Evolutionary conservation across 2,888 invertebrate genomes (phyloP).

Genomic region (Ditula angustiorana): DNA sequence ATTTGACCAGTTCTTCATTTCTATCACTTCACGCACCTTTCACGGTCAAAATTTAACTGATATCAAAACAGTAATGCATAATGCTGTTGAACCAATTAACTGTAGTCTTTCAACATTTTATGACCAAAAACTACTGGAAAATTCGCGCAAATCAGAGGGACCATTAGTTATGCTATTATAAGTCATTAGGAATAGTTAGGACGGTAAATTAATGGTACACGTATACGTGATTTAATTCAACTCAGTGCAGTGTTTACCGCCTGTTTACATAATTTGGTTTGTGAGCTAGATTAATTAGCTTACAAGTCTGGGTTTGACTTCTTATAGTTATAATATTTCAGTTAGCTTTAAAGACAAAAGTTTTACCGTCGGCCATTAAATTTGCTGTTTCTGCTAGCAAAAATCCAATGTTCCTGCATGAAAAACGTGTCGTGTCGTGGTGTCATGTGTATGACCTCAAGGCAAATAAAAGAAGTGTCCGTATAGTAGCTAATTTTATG

Average conservation of each 20-base stretch:
- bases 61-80: conserved; percentile 17
- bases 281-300: neutral
- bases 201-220: conserved; percentile 7
- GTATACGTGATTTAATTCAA: neutral
- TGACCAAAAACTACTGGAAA: conserved; percentile 23
- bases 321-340: too few relatives aligned
- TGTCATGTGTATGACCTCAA: too few relatives aligned
- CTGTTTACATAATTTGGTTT: neutral
- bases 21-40: conserved; percentile 1
- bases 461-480: too few relatives aligned
- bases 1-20: conserved; percentile 6
- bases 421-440: too few relatives aligned
- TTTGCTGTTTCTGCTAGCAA: too few relatives aligned
- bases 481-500: too few relatives aligned
- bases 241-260: neutral
- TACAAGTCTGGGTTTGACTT: too few relatives aligned
- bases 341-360: too few relatives aligned
- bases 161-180: conserved; percentile 11
- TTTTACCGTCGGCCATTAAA: too few relatives aligned
- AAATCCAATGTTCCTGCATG: too few relatives aligned
- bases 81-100: conserved; percentile 16
- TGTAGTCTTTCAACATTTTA: conserved; percentile 17
- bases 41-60: conserved; percentile 26
- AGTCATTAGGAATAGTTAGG: conserved; percentile 1
- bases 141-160: conserved; percentile 3